A percentile compares a stretch with the other conserved stretches of the same genome.
Conservation (phyloP, 2,888 invertebrate genomes). For the Congeria kusceri region DNA sequence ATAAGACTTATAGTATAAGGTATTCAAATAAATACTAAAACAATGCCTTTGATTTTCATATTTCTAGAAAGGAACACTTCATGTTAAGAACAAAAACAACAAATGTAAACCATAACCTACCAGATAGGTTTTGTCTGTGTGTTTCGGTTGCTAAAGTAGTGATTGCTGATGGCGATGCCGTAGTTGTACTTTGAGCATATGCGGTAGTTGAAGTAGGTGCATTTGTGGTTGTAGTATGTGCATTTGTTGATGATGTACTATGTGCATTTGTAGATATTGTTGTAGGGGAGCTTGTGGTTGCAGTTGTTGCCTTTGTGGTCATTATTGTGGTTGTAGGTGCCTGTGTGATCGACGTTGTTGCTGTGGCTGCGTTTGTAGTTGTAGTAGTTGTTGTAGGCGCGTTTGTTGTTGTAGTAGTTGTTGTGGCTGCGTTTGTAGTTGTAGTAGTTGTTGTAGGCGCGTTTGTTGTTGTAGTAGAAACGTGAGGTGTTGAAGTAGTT, state of each 20-base stretch:
- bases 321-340: neutral
- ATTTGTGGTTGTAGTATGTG: neutral
- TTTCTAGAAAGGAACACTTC: too few species aligned
- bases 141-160: too few species aligned
- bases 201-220: neutral
- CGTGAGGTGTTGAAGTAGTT: slow-evolving; percentile 1
- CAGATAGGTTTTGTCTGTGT: too few species aligned
- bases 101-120: too few species aligned
- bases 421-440: slow-evolving; percentile 1
- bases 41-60: too few species aligned
- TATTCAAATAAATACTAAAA: too few species aligned
- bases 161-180: slow-evolving; percentile 15
- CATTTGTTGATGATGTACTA: too few species aligned
- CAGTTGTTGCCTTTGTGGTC: neutral
- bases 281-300: neutral
- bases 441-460: neutral
- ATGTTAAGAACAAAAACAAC: too few species aligned
- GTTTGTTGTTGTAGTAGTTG: slow-evolving; percentile 1
- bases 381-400: neutral
- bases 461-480: neutral
- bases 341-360: neutral
- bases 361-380: too few species aligned
- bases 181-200: neutral
- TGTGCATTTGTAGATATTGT: neutral
- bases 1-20: too few species aligned